Percentiles rank a stretch among this genome's conserved stretches.
Conservation (phyloP, 2,888 invertebrate genomes). For the Phyllotreta cruciferae region DNA sequence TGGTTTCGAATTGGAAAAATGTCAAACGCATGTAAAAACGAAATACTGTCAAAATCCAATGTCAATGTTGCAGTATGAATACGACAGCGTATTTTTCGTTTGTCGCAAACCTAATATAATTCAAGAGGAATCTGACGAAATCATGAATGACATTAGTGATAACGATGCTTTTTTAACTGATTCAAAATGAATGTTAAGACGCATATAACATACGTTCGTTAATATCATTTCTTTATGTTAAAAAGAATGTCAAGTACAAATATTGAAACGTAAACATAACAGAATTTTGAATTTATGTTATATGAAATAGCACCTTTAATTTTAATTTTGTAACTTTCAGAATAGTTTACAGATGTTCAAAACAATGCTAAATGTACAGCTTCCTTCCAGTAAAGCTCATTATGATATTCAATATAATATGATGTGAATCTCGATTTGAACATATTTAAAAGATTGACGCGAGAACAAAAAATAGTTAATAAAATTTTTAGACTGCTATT, state of each 20-base stretch:
- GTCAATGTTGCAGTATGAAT: constrained; percentile 93
- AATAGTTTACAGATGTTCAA: not conserved
- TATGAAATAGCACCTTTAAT: not conserved
- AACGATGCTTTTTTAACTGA: constrained; percentile 13
- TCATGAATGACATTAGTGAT: constrained; percentile 18
- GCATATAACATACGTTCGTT: not conserved
- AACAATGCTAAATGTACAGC: too few relatives aligned
- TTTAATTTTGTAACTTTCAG: constrained; percentile 1
- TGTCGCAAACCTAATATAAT: constrained; percentile 72
- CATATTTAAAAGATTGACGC: too few relatives aligned
- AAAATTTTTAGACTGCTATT: too few relatives aligned
- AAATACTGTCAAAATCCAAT: constrained; percentile 91
- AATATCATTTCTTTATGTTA: not conserved
- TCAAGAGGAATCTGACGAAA: constrained; percentile 3
- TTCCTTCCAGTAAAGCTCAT: too few relatives aligned
- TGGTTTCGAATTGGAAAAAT: constrained; percentile 85
- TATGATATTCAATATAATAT: too few relatives aligned
- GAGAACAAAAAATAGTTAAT: too few relatives aligned
- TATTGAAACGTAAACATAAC: not conserved
- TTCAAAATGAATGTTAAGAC: constrained; percentile 6
- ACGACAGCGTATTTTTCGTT: constrained; percentile 91
- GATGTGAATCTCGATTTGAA: too few relatives aligned
- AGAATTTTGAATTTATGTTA: not conserved
- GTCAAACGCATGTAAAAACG: constrained; percentile 79
- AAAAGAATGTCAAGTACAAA: constrained; percentile 1